These are phyloP conservation scores for Ichneumoninae sp. DNA, from an alignment of 2,888 invertebrate genomes.

Conservation along the genomic window DNA sequence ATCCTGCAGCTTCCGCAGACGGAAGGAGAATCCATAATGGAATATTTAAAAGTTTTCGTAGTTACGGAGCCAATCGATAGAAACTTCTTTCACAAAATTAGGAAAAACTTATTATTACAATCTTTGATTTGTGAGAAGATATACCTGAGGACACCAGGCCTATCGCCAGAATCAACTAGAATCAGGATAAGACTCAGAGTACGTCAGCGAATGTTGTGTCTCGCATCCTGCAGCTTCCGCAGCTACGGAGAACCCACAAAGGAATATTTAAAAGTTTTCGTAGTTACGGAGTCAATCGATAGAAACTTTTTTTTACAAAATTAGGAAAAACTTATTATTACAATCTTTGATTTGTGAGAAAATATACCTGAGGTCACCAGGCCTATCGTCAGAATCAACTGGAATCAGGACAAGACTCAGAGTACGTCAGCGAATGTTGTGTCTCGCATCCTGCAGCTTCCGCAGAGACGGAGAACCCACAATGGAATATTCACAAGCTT, in stretches of 20 bases:
- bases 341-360: slow-evolving; percentile 78
- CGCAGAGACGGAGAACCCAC: neutral
- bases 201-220: slow-evolving; percentile 57
- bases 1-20: neutral
- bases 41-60: neutral
- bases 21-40: too few relatives aligned
- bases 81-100: neutral
- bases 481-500: neutral
- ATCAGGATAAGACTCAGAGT: slow-evolving; percentile 68
- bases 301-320: neutral
- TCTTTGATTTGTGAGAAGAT: slow-evolving; percentile 77
- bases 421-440: slow-evolving; percentile 61
- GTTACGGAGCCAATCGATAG: neutral
- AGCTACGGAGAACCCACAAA: neutral
- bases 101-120: slow-evolving; percentile 71
- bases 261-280: neutral
- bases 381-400: slow-evolving; percentile 68
- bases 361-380: slow-evolving; percentile 30
- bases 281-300: neutral
- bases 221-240: neutral
- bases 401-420: slow-evolving; percentile 69
- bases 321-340: slow-evolving; percentile 68
- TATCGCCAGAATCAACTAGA: slow-evolving; percentile 70
- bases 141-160: slow-evolving; percentile 23
- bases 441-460: slow-evolving; percentile 2